phyloP scores from a whole-genome alignment of 2,797 vertebrate species.

The Psittacula derbiana region DNA sequence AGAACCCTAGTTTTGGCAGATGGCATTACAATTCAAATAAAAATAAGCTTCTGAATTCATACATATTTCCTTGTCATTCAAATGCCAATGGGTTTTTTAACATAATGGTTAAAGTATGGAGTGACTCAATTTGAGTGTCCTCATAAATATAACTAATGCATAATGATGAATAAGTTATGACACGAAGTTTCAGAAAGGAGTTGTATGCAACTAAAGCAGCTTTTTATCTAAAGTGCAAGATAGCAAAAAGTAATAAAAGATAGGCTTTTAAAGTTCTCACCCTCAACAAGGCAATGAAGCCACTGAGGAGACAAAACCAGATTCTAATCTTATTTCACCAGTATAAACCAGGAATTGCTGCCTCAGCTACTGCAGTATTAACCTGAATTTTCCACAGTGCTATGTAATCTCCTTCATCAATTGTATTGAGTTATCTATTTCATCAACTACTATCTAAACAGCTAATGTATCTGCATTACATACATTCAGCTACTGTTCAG shows the following conservation, averaged over 20 bases:
- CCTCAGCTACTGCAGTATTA: background rate
- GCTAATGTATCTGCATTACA: background rate
- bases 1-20: constrained; percentile 66
- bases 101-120: constrained; percentile 42
- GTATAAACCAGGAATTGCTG: background rate
- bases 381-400: background rate
- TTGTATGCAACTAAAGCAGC: background rate
- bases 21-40: constrained; percentile 73
- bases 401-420: background rate
- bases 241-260: constrained; percentile 8
- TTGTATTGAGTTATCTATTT: constrained; percentile 17
- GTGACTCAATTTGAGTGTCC: constrained; percentile 41
- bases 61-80: constrained; percentile 61
- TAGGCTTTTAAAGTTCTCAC: background rate
- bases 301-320: background rate
- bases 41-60: constrained; percentile 59
- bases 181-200: constrained; percentile 10
- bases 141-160: constrained; percentile 57
- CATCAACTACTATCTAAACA: constrained; percentile 11
- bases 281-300: background rate
- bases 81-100: constrained; percentile 51
- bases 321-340: background rate
- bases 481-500: background rate
- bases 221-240: constrained; percentile 14
- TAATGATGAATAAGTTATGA: constrained; percentile 45